Percentiles rank a stretch among this genome's conserved stretches.
These are phyloP conservation scores for Falco naumanni DNA, from an alignment of 2,797 vertebrate genomes.

Conservation along the genomic window DNA sequence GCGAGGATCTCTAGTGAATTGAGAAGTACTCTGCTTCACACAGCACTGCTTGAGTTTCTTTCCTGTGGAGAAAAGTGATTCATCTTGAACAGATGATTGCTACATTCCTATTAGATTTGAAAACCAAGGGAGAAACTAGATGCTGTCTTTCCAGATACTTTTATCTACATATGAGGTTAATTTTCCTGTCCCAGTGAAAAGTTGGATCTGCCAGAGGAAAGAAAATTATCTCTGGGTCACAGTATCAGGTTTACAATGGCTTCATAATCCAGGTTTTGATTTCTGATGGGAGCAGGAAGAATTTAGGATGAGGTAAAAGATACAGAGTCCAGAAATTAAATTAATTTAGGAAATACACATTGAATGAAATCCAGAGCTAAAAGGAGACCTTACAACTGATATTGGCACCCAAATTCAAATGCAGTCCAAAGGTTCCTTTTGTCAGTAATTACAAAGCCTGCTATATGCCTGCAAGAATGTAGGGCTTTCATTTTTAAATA, in stretches of 20 bases:
- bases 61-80: conserved; percentile 35
- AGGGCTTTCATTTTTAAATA: background rate
- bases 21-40: conserved; percentile 5
- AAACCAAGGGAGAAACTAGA: background rate
- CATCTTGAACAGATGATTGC: conserved; percentile 25
- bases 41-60: background rate
- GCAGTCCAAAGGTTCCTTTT: background rate
- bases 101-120: conserved; percentile 4
- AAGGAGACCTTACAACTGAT: background rate
- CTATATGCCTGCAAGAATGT: background rate
- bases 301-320: background rate
- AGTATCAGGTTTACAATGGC: background rate
- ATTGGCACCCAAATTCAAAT: background rate
- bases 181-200: conserved; percentile 2
- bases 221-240: background rate
- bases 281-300: background rate
- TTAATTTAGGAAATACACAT: background rate
- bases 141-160: conserved; percentile 23
- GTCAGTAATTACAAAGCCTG: background rate
- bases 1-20: conserved; percentile 5
- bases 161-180: conserved; percentile 26
- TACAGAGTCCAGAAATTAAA: background rate
- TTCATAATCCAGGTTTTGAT: background rate
- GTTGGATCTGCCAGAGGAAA: background rate
- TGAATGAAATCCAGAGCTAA: background rate